These are phyloP conservation scores for Scleropages formosus DNA, from an alignment of 2,797 vertebrate genomes.

Conservation along the genomic window DNA sequence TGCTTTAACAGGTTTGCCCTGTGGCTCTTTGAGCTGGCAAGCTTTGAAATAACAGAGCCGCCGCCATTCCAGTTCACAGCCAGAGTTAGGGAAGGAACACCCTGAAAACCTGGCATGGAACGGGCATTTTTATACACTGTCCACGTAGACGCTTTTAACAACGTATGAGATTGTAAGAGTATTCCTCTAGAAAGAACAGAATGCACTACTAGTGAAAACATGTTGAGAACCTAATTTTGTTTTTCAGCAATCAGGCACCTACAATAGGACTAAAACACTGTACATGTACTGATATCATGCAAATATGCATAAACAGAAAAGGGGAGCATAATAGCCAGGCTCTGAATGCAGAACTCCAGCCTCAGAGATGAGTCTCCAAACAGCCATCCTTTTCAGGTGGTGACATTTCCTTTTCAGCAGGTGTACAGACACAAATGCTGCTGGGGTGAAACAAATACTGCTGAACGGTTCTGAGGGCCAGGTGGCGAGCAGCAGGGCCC, in stretches of 20 bases:
- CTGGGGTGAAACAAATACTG: conserved; percentile 6
- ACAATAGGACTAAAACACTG: background rate
- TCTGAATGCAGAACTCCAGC: background rate
- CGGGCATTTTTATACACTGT: too few relatives aligned
- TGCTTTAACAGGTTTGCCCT: too few relatives aligned
- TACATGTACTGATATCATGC: background rate
- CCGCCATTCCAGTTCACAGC: too few relatives aligned
- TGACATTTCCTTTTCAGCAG: conserved; percentile 4
- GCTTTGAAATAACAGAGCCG: too few relatives aligned
- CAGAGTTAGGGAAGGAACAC: too few relatives aligned
- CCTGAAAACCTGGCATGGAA: too few relatives aligned
- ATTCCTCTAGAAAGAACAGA: background rate
- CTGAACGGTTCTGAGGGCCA: background rate
- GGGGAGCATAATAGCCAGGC: background rate
- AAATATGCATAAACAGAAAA: background rate
- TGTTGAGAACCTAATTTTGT: background rate
- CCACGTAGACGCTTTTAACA: too few relatives aligned
- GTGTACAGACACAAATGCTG: conserved; percentile 13
- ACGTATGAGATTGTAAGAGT: too few relatives aligned
- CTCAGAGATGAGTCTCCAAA: background rate
- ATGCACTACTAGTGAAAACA: background rate
- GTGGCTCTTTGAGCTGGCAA: too few relatives aligned
- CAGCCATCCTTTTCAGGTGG: conserved; percentile 23
- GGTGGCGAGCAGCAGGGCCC: background rate
- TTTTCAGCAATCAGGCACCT: background rate